Evolutionary conservation across 2,797 vertebrate species (phyloP), one percentile per base, ranked within the genome.

Genomic region (Sandelia bainsii): DNA sequence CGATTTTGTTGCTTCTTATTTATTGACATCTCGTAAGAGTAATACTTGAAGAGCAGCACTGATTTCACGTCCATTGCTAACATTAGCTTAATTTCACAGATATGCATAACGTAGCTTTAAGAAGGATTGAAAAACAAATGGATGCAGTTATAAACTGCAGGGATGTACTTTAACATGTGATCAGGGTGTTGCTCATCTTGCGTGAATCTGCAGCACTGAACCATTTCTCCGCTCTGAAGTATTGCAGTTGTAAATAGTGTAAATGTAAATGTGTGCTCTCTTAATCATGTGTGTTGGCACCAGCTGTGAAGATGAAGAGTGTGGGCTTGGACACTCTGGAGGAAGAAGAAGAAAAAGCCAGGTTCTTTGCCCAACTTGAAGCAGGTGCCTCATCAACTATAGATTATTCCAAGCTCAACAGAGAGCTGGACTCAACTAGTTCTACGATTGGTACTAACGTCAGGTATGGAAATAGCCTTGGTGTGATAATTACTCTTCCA

Each of bases 371-470:
- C 23, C 93, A 90, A 42, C 92, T 98, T 6, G 96, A 97, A 79
- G 94, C 39, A 40, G 95, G 92, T 57, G 92, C 93, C 56, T 95
- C 93, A 4, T 95, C 95, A 37, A 89, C 94, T 42, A 86, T 97
- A 75, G 96, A 98, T 89, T 97, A 96, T 88, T 94, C 94, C 45
- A 95, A 87, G 85, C 87, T 97, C 84, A 97, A 97, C 91, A 94
- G 93, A 69, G 96, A 97, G 69, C 86, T 97, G 86, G 95, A 97
- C 85, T 95, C 93, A 22, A 91, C 88, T 16, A 88, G 88, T 64
- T 96, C 93, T 62, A 81, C 86, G 23, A 19, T 71, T 0, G 61
- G 19, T 20, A 62, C 59, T 12, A 78, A 79, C 20, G 69, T 81
- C 61, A 90, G 92, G 93, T 93, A 57, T 40, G 46, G 23, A 45